Evolutionary conservation across 2,888 invertebrate genomes (phyloP).

Genomic region (Acronicta leporina): DNA sequence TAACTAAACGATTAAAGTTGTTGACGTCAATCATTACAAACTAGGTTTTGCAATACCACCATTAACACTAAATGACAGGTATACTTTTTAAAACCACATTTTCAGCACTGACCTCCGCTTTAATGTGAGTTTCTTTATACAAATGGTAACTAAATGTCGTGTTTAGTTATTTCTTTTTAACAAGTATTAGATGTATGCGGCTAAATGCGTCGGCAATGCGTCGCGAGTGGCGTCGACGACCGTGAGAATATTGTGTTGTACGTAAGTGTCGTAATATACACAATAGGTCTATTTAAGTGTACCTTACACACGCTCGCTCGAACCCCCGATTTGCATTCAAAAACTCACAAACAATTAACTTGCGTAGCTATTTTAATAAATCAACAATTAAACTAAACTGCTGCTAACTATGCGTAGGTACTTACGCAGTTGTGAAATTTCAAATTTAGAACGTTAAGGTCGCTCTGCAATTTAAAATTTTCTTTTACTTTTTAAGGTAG

Average conservation of each 20-base stretch:
- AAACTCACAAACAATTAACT: conserved; percentile 46
- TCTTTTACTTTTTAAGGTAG: conserved; percentile 42
- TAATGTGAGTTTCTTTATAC: conserved; percentile 15
- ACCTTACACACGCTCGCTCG: conserved; percentile 75
- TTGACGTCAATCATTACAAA: conserved; percentile 16
- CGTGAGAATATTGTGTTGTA: conserved; percentile 81
- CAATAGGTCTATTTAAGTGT: conserved; percentile 80
- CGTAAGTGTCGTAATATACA: conserved; percentile 80
- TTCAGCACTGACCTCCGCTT: conserved; percentile 13
- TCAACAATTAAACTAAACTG: conserved; percentile 23
- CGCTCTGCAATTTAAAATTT: conserved; percentile 33
- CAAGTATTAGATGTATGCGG: conserved; percentile 53
- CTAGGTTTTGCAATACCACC: conserved; percentile 11
- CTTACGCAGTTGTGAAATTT: conserved; percentile 32
- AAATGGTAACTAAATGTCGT: conserved; percentile 52
- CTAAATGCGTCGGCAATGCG: conserved; percentile 41
- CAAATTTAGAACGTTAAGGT: conserved; percentile 28
- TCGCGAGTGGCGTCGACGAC: conserved; percentile 67
- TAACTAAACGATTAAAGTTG: conserved; percentile 9
- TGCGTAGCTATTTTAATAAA: conserved; percentile 36
- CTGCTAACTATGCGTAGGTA: conserved; percentile 13
- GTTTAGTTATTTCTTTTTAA: conserved; percentile 53
- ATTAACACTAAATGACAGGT: neutral
- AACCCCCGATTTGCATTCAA: conserved; percentile 73
- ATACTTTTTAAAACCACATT: conserved; percentile 13